A percentile compares a stretch with the other conserved stretches of the same genome.
Conservation (phyloP, 2,113 vertebrate species). For the Etheostoma cragini region DNA sequence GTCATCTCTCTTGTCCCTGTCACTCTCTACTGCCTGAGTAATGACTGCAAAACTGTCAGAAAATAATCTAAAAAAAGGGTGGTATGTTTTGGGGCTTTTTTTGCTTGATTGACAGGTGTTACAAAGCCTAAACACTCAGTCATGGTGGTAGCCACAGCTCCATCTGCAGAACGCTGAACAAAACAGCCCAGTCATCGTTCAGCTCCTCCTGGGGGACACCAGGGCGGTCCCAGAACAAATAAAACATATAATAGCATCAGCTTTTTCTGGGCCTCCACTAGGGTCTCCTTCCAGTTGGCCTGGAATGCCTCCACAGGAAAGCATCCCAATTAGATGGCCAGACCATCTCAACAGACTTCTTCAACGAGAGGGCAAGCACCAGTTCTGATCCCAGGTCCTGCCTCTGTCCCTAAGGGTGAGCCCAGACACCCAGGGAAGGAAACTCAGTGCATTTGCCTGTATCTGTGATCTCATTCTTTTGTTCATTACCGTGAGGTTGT, state of each 20-base stretch:
- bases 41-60: constrained; percentile 28
- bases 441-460: constrained; percentile 5
- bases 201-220: background rate
- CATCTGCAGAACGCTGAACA: background rate
- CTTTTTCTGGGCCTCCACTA: background rate
- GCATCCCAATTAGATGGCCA: background rate
- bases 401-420: constrained; percentile 2
- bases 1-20: constrained; percentile 7
- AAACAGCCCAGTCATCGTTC: background rate
- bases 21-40: constrained; percentile 1
- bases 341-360: constrained; percentile 9
- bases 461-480: background rate
- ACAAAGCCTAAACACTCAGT: constrained; percentile 4
- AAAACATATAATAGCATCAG: constrained; percentile 4
- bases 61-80: background rate
- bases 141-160: constrained; percentile 16
- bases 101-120: constrained; percentile 24
- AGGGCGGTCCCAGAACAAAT: background rate
- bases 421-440: background rate
- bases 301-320: background rate
- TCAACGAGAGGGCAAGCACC: background rate
- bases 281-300: constrained; percentile 5
- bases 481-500: constrained; percentile 6
- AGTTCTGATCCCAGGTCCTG: background rate
- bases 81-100: constrained; percentile 9